phyloP scores from a whole-genome alignment of 2,113 vertebrate genomes.

The Fregata magnificens region DNA sequence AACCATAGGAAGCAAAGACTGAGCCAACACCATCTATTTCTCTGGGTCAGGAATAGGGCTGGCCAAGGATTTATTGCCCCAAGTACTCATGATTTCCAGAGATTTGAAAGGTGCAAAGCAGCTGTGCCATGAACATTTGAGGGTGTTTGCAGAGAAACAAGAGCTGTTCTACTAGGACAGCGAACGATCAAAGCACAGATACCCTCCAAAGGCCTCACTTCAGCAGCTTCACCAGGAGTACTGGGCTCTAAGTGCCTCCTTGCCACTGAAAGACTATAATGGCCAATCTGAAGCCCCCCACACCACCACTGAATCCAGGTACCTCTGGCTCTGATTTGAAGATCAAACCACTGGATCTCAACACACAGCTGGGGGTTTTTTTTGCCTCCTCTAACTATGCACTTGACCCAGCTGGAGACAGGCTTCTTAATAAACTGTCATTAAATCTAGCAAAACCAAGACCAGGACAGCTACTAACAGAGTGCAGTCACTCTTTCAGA shows the following conservation, averaged over 20 bases:
- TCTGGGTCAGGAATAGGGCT: neutral
- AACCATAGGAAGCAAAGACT: neutral
- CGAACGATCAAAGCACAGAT: neutral
- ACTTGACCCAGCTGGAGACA: neutral
- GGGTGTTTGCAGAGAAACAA: neutral
- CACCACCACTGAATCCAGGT: neutral
- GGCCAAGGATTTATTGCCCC: neutral
- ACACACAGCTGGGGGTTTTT: neutral
- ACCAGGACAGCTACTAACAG: neutral
- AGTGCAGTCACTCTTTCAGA: neutral
- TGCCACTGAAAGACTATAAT: neutral
- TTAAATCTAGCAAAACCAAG: neutral
- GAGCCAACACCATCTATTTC: neutral
- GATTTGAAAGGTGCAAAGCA: neutral
- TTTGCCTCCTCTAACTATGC: neutral
- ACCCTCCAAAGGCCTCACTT: neutral
- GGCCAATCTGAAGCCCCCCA: neutral
- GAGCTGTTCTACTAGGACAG: neutral
- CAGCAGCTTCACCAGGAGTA: neutral
- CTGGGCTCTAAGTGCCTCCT: neutral
- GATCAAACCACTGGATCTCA: neutral
- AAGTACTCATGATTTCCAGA: neutral
- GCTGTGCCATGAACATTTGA: neutral
- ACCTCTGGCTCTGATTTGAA: neutral
- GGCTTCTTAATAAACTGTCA: neutral